These are phyloP conservation scores for Dreissena polymorpha DNA, from an alignment of 1,140 invertebrate genomes.

Conservation along the genomic window DNA sequence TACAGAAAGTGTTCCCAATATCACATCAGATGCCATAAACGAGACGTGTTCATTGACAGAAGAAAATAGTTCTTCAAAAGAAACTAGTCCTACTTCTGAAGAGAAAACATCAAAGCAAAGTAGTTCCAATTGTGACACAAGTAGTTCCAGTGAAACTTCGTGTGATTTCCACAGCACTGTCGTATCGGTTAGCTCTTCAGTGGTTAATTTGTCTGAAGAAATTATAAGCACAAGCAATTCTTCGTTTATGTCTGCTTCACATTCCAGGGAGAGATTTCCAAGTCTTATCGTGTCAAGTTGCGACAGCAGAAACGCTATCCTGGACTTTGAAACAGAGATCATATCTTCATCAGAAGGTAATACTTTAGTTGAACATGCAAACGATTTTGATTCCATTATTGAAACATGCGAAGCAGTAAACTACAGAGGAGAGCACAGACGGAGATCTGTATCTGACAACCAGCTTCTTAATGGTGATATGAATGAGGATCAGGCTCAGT, in stretches of 20 bases:
- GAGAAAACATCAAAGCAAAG: no score
- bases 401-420: background rate
- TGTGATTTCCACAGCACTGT: no score
- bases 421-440: background rate
- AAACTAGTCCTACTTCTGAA: no score
- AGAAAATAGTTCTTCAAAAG: no score
- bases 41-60: no score
- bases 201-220: no score
- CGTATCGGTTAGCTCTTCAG: no score
- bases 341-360: constrained; percentile 21
- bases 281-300: constrained; percentile 56
- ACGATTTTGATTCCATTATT: constrained; percentile 5
- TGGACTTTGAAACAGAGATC: constrained; percentile 10
- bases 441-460: background rate
- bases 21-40: no score
- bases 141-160: no score
- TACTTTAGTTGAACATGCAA: background rate
- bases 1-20: no score
- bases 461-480: constrained; percentile 13
- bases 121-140: no score
- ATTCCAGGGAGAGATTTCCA: constrained; percentile 43
- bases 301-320: constrained; percentile 5
- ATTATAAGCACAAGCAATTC: no score
- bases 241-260: background rate
- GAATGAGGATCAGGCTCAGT: constrained; percentile 64